Base-by-base conservation (phyloP, 2,113 vertebrate species). In the Gobiocypris rarus region DNA sequence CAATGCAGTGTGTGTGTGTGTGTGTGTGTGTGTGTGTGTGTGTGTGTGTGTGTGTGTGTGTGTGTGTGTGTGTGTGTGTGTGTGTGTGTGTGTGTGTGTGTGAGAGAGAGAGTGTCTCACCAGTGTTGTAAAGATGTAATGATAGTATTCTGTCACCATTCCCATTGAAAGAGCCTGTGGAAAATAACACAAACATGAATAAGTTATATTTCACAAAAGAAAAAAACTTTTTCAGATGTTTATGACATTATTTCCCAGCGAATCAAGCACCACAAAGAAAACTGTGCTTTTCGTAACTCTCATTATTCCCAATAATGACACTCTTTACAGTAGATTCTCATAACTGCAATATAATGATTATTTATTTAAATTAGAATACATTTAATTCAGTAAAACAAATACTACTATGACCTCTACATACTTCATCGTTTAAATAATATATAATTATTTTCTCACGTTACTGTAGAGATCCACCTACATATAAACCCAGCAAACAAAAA, bases 101-200 rank as follows among this genome's bases (percentile, higher is more conserved):
- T 1, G 38, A 1, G 38, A 3, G 38, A 1, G 38, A 1, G 38
- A 7, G 38, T 38, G 38, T 38, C 97, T 97, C 95, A 99, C 97
- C 96, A 99, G 91, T 75, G 98, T 99, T 71, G 98, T 99, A 93
- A 99, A 99, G 92, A 99, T 99, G 90, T 98, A 99, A 91, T 99
- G 98, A 90, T 99, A 99, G 87, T 99, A 99, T 92, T 99, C 98
- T 75, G 98, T 99, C 97, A 99, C 98, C 98, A 99, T 99, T 86
- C 98, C 98, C 98, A 99, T 99, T 86, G 98, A 97, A 90, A 99
- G 94, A 89, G 96, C 98, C 98, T 69, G 65, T 5, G 34, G 14
- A 91, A 89, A 9, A 75, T 4, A 22, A 22, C n/a, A 59, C 28
- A 5, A 65, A 78, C 15, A 85, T 70, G 45, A 24, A 75, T 52